phyloP scores from a whole-genome alignment of 92 coral and sea anemone genomes.

The Epizoanthus stellaris region DNA sequence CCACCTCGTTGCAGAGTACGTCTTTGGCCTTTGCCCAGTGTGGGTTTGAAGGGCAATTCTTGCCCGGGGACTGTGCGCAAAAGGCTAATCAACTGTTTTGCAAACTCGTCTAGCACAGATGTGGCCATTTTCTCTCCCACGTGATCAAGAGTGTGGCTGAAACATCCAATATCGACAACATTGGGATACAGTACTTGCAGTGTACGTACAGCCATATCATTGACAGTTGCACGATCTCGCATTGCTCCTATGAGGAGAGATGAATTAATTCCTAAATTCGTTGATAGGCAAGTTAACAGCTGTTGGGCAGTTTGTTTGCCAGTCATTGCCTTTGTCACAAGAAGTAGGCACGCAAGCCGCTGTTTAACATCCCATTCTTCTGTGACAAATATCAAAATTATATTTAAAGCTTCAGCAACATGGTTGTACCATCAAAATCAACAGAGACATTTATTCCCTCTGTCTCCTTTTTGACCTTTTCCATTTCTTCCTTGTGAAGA shows the following conservation, averaged over 20 bases:
- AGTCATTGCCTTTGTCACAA: slow-evolving; percentile 50
- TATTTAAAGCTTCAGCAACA: background rate
- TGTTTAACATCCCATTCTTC: slow-evolving; percentile 52
- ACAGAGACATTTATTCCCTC: too few relatives aligned
- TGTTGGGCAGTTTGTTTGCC: slow-evolving; percentile 58
- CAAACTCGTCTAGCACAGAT: slow-evolving; percentile 40
- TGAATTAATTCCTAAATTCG: slow-evolving; percentile 56
- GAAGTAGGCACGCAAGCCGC: slow-evolving; percentile 46
- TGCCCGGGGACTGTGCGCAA: slow-evolving; percentile 53
- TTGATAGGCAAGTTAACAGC: slow-evolving; percentile 44
- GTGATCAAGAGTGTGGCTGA: slow-evolving; percentile 64
- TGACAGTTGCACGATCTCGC: slow-evolving; percentile 59
- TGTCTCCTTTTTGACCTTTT: too few relatives aligned
- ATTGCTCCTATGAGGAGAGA: slow-evolving; percentile 51
- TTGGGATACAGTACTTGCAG: slow-evolving; percentile 49
- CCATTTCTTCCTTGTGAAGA: too few relatives aligned
- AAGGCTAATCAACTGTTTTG: slow-evolving; percentile 44
- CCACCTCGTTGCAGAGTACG: slow-evolving; percentile 66
- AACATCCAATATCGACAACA: slow-evolving; percentile 56
- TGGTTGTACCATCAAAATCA: too few relatives aligned
- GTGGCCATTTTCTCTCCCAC: slow-evolving; percentile 63
- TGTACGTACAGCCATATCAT: slow-evolving; percentile 50
- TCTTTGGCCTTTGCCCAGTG: slow-evolving; percentile 43
- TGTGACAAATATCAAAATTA: slow-evolving; percentile 56
- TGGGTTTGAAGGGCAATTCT: slow-evolving; percentile 48